Evolutionary conservation across 2,888 invertebrate species (phyloP), one percentile per base, ranked within the genome.

Genomic region (Pimpla rufipes): DNA sequence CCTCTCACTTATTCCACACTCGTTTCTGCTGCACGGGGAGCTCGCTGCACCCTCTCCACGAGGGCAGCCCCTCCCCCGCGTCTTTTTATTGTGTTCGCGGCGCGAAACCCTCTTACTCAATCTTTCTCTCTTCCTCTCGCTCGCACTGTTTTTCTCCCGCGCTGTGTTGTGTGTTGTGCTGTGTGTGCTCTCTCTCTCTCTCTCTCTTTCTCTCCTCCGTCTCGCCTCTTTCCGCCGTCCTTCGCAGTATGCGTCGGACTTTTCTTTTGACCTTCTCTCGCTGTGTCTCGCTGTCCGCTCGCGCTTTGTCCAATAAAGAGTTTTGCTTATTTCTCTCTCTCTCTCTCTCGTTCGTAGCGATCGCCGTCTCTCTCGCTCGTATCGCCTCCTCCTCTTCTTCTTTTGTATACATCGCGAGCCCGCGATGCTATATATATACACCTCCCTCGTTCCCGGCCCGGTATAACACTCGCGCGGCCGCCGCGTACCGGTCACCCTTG

Each of bases 401-500:
- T 83, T 84, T 64, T 73, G 59, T 62, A 16, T 29, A 68, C 35
- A 40, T 70, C 37, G 59, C 35, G 29, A 37, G 59, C 37, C 35
- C 35, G 16, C n/a, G n/a, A n/a, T n/a, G n/a, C 37, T 16, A 29
- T 29, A 29, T 29, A 29, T 55, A 21, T 55, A 23, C 11, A 2
- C 11, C 55, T 37, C 37, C 62, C 62, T 40, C 18, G 62, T 35
- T 62, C 16, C 8, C 57, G 35, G 7, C 2, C 40, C 40, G 62
- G 37, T 45, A 29, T 10, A 23, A 23, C 45, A 45, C 21, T 29
- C 18, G 37, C 50, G 50, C 40, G 4, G 42, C 18, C 4, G 11
- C 42, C 82, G 75, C 85, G 35, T 81, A 83, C 85, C 87, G 85
- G 85, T 85, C 84, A 84, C 85, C 83, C 84, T 87, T 87, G 83